Evolutionary conservation across 37 sponge, comb jelly and placozoan species (phyloP).

Genomic region (Crambe crambe): DNA sequence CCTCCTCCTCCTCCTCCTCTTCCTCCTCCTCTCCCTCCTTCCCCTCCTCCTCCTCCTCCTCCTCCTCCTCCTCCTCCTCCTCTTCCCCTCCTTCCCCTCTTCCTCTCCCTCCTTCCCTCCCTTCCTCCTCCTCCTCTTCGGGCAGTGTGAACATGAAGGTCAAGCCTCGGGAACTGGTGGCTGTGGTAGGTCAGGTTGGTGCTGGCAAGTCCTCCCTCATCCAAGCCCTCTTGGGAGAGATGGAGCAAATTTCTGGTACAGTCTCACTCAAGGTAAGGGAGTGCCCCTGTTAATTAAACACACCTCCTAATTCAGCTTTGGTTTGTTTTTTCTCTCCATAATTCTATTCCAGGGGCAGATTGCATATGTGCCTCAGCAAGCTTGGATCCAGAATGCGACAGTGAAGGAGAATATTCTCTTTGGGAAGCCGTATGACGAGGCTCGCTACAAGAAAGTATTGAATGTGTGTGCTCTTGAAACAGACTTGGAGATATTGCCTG

Average conservation of each 20-base stretch:
- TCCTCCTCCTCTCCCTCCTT: background rate
- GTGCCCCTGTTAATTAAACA: no score
- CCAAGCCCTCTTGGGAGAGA: no score
- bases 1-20: no score
- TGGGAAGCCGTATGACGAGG: slow-evolving; percentile 53
- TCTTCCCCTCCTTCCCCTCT: background rate
- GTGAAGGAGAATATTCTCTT: slow-evolving; percentile 92
- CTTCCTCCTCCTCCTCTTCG: no score
- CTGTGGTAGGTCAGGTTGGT: no score
- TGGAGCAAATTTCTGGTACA: no score
- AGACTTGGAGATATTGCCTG: slow-evolving; percentile 93
- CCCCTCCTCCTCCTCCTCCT: background rate
- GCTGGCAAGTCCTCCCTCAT: no score
- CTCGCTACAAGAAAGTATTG: slow-evolving; percentile 54
- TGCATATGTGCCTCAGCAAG: slow-evolving; percentile 95
- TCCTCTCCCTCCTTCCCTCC: background rate
- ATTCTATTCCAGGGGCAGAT: slow-evolving; percentile 76
- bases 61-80: background rate
- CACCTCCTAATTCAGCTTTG: no score
- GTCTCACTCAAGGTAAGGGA: slow-evolving; percentile 58
- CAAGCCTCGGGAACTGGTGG: no score
- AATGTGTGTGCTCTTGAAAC: slow-evolving; percentile 86
- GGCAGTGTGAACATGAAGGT: no score
- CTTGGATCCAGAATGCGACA: slow-evolving; percentile 96
- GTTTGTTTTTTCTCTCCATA: no score